A percentile compares a stretch with the other conserved stretches of the same genome.
phyloP scores from a whole-genome alignment of 2,797 vertebrate species.

The Orientallactaga sibirica region DNA sequence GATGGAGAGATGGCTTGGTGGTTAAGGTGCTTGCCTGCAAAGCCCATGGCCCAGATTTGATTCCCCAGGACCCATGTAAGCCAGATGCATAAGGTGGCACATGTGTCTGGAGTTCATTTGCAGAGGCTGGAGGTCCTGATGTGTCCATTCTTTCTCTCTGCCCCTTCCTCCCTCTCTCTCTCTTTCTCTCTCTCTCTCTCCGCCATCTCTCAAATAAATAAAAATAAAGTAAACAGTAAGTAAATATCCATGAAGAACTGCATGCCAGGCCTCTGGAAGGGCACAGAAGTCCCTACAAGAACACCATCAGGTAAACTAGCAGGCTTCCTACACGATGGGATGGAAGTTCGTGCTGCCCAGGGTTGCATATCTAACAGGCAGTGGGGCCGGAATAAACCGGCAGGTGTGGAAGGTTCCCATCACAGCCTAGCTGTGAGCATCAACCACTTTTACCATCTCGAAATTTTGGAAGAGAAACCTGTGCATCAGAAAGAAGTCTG shows the following conservation, averaged over 20 bases:
- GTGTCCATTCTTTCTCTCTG: no score
- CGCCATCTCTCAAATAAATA: no score
- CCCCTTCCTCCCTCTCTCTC: no score
- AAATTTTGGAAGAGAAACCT: slow-evolving; percentile 44
- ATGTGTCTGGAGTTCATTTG: no score
- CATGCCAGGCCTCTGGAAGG: background rate
- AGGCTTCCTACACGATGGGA: background rate
- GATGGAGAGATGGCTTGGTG: no score
- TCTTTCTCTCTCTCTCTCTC: no score
- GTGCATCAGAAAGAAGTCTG: slow-evolving; percentile 31
- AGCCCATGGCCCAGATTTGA: no score
- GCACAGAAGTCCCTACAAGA: background rate
- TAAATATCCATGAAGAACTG: background rate
- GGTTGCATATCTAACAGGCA: background rate
- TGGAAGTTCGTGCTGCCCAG: background rate
- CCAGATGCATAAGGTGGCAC: no score
- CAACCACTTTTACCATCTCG: slow-evolving; percentile 63
- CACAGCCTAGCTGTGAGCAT: slow-evolving; percentile 53
- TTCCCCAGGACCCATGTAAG: no score
- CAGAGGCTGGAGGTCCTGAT: no score
- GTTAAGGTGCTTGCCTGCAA: no score
- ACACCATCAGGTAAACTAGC: background rate
- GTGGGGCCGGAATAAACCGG: slow-evolving; percentile 52
- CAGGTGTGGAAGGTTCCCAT: slow-evolving; percentile 41
- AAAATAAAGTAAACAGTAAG: no score